A percentile compares a stretch with the other conserved stretches of the same genome.
Conservation (phyloP, 2,797 vertebrate genomes). For the Etheostoma nigrum region DNA sequence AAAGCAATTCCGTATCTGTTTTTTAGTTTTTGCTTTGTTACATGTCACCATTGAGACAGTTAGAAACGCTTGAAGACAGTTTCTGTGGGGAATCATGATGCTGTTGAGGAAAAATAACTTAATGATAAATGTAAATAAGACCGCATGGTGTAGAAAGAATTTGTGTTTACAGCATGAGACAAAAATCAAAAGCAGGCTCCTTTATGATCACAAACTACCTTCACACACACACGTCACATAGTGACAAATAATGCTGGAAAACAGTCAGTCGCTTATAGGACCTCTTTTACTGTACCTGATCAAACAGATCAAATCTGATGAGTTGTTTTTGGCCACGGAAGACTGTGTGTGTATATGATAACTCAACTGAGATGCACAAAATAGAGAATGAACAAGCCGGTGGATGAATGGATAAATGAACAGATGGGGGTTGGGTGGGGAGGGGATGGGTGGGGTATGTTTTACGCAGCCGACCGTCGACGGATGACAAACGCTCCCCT, state of each 20-base stretch:
- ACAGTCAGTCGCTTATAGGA: constrained; percentile 16
- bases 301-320: constrained; percentile 14
- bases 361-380: constrained; percentile 27
- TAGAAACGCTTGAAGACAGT: constrained; percentile 9
- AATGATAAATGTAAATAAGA: constrained; percentile 19
- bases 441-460: neutral
- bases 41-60: constrained; percentile 4
- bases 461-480: constrained; percentile 94
- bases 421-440: constrained; percentile 24
- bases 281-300: constrained; percentile 12
- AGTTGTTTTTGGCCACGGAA: constrained; percentile 8
- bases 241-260: constrained; percentile 63
- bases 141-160: neutral
- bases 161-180: neutral
- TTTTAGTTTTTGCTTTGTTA: neutral
- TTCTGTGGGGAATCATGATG: constrained; percentile 8
- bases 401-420: constrained; percentile 35
- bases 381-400: neutral
- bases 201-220: constrained; percentile 5
- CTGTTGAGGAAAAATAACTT: constrained; percentile 42
- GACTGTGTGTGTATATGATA: constrained; percentile 3
- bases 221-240: constrained; percentile 50
- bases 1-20: neutral
- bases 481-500: constrained; percentile 98
- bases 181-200: constrained; percentile 1